Conservation (phyloP, 2,113 vertebrate genomes). For the Sarotherodon lohbergeri region DNA sequence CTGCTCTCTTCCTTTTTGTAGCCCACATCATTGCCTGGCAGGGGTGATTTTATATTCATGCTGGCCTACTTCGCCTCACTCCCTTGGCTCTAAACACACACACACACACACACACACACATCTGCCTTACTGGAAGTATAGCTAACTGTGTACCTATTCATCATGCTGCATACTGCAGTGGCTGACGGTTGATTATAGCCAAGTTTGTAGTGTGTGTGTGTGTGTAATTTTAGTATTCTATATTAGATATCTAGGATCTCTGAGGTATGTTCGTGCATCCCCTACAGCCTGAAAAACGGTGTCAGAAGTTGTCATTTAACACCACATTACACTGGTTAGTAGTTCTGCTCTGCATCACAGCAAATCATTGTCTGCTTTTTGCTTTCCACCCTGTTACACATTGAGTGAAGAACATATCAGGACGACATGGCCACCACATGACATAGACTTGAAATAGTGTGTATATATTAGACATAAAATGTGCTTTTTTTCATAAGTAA, state of each 20-base stretch:
- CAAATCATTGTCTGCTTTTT: background rate
- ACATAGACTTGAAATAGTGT: background rate
- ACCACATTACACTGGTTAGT: constrained; percentile 7
- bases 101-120: constrained; percentile 7
- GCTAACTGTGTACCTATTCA: constrained; percentile 61
- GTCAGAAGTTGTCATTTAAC: constrained; percentile 24
- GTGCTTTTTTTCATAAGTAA: background rate
- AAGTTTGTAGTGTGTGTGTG: constrained; percentile 12
- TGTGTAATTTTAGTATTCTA: background rate
- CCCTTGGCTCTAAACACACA: constrained; percentile 34
- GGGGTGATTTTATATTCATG: constrained; percentile 71
- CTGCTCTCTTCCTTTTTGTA: constrained; percentile 51
- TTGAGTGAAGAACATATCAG: background rate
- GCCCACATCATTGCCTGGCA: constrained; percentile 69
- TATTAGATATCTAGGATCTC: background rate
- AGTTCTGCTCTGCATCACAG: background rate
- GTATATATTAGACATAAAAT: background rate
- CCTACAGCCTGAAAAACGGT: background rate
- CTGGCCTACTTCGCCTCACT: constrained; percentile 66
- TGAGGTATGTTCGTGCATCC: background rate
- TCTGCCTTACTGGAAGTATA: constrained; percentile 58
- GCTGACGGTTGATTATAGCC: constrained; percentile 40
- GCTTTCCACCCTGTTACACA: background rate
- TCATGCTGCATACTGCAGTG: constrained; percentile 59
- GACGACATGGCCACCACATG: background rate